These are phyloP conservation scores for Chloroceryle amazona DNA, from an alignment of 2,797 vertebrate genomes.

Conservation along the genomic window DNA sequence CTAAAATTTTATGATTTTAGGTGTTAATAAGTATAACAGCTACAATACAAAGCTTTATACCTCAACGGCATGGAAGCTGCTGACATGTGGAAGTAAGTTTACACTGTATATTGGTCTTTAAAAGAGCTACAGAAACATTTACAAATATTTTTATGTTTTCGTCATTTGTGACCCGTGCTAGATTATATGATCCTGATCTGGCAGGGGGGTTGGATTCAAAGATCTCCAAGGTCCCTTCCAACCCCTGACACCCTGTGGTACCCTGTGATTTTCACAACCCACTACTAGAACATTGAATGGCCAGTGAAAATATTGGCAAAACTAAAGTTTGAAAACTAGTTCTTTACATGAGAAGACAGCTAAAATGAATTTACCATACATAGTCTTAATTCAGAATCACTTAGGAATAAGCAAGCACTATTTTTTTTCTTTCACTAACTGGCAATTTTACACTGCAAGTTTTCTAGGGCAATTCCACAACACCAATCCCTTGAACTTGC, in stretches of 20 bases:
- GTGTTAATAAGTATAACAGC: neutral
- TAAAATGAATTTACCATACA: neutral
- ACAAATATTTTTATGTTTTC: neutral
- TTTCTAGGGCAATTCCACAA: neutral
- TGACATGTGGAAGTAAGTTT: neutral
- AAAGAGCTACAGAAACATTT: neutral
- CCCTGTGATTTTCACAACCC: neutral
- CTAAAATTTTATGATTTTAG: neutral
- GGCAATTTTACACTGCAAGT: neutral
- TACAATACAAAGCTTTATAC: neutral
- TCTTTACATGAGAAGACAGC: neutral
- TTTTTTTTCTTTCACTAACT: neutral
- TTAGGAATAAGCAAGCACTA: neutral
- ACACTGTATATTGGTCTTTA: neutral
- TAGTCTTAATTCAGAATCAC: neutral
- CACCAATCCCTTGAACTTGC: neutral
- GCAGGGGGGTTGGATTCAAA: no score
- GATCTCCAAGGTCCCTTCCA: no score
- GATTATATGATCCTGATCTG: no score
- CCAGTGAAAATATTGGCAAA: neutral
- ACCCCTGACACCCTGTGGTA: no score
- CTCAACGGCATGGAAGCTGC: neutral
- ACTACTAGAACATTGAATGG: rapidly evolving
- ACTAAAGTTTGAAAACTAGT: neutral
- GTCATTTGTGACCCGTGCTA: no score